phyloP scores from a whole-genome alignment of 1,140 invertebrate species.

The Aradophagus sp. region DNA sequence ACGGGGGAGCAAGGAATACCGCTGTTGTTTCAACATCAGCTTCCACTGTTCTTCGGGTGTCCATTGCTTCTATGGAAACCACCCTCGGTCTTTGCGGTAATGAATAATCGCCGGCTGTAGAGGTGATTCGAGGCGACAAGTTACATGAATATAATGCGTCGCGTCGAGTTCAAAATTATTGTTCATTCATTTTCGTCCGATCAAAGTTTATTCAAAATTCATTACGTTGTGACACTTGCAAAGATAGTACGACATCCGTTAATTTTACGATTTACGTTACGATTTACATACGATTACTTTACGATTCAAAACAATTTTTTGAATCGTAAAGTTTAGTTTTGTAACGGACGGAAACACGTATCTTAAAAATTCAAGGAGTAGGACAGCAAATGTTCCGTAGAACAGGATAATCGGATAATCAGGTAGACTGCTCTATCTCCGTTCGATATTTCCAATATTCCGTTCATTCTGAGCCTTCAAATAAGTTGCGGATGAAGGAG shows the following conservation, averaged over 20 bases:
- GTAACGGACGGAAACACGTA: slow-evolving; percentile 48
- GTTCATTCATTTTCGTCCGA: slow-evolving; percentile 40
- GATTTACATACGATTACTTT: no score
- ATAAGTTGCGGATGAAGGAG: slow-evolving; percentile 54
- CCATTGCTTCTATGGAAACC: slow-evolving; percentile 61
- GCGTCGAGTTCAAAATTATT: slow-evolving; percentile 22
- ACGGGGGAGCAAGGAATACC: slow-evolving; percentile 64
- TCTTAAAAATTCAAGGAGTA: slow-evolving; percentile 51
- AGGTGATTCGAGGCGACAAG: slow-evolving; percentile 63
- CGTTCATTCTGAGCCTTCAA: slow-evolving; percentile 63
- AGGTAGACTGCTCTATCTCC: slow-evolving; percentile 72
- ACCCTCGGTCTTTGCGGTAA: slow-evolving; percentile 62
- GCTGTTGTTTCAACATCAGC: slow-evolving; percentile 57
- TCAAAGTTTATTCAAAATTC: slow-evolving; percentile 40
- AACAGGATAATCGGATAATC: slow-evolving; percentile 73
- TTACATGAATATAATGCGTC: slow-evolving; percentile 55
- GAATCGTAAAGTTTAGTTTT: slow-evolving; percentile 32
- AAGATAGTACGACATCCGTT: not conserved
- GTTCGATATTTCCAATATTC: slow-evolving; percentile 71
- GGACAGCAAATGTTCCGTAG: slow-evolving; percentile 67
- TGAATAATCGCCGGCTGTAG: slow-evolving; percentile 70
- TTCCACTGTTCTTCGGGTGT: slow-evolving; percentile 51
- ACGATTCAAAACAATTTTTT: slow-evolving; percentile 20
- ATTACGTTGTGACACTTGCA: slow-evolving; percentile 25
- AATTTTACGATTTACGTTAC: no score